These are phyloP conservation scores for Nebria salina DNA, from an alignment of 2,888 invertebrate species.

Conservation along the genomic window DNA sequence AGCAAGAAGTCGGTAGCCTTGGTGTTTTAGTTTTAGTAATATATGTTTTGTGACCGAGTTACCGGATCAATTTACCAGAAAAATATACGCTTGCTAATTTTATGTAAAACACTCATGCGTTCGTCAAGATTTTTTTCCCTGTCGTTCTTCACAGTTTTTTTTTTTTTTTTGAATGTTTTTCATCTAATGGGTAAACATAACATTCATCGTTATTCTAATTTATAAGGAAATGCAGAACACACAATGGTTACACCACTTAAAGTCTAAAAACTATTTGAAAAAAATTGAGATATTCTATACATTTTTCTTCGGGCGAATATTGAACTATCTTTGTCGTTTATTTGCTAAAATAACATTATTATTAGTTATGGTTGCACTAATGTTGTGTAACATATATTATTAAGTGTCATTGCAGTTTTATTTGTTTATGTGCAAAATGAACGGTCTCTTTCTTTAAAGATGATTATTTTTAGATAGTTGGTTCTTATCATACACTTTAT, in stretches of 20 bases:
- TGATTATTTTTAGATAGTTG: too few species aligned
- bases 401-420: too few species aligned
- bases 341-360: too few species aligned
- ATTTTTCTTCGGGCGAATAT: too few species aligned
- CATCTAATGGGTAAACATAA: neutral
- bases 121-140: neutral
- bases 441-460: too few species aligned
- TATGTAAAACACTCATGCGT: constrained; percentile 25
- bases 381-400: too few species aligned
- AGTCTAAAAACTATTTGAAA: too few species aligned
- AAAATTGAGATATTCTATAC: too few species aligned
- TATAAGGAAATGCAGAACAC: neutral
- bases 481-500: too few species aligned
- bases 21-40: constrained; percentile 1
- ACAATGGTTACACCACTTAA: neutral
- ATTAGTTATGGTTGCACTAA: too few species aligned
- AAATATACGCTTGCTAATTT: constrained; percentile 29
- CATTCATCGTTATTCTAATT: neutral
- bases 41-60: constrained; percentile 28
- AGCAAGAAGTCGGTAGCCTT: neutral
- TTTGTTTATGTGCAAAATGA: too few species aligned
- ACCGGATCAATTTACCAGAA: constrained; percentile 36
- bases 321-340: too few species aligned
- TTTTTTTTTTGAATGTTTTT: constrained; percentile 10
- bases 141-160: constrained; percentile 22